Conservation (phyloP, 2,797 vertebrate genomes). For the Sarcophilus harrisii region DNA sequence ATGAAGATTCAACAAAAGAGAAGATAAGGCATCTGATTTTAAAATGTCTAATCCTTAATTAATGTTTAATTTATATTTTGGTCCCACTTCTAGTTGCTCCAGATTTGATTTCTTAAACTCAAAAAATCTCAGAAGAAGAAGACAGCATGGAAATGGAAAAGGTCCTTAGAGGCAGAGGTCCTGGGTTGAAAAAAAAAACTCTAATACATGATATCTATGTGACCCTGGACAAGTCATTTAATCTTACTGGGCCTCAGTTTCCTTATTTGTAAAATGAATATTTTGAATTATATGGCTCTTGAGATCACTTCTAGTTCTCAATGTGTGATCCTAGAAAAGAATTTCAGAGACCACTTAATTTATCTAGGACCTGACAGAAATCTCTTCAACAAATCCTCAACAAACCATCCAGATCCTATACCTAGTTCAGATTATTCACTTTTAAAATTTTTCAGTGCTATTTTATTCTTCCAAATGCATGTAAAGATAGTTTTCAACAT, state of each 20-base stretch:
- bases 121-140: not conserved
- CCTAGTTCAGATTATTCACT: not conserved
- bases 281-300: not conserved
- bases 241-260: not conserved
- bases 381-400: not conserved
- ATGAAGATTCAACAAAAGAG: not conserved
- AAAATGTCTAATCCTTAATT: conserved; percentile 14
- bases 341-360: not conserved
- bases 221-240: not conserved
- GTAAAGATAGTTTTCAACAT: too few species aligned
- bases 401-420: not conserved
- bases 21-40: not conserved
- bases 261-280: not conserved
- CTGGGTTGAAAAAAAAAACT: not conserved
- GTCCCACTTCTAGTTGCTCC: not conserved
- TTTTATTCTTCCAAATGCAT: too few species aligned
- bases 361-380: not conserved
- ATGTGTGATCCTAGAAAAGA: not conserved
- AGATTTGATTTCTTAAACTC: conserved; percentile 8
- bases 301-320: not conserved
- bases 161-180: not conserved
- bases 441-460: not conserved
- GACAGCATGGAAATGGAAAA: not conserved
- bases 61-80: not conserved
- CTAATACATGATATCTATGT: not conserved